A percentile compares a stretch with the other conserved stretches of the same genome.
These are phyloP conservation scores for Cirrhinus molitorella DNA, from an alignment of 2,797 vertebrate genomes.

Conservation along the genomic window DNA sequence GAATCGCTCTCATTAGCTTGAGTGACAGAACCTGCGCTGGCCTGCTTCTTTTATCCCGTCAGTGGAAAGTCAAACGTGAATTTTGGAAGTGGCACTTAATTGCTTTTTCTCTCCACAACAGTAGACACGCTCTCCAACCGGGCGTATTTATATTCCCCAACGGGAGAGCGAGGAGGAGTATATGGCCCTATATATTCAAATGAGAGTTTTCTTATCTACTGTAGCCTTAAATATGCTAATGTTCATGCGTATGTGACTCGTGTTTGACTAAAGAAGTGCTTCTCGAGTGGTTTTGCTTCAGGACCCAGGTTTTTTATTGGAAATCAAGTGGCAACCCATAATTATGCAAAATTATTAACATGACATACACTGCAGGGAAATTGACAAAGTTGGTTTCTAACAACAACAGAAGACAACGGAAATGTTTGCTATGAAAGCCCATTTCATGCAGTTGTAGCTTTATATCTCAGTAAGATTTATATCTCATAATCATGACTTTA, in stretches of 20 bases:
- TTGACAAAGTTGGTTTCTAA: not conserved
- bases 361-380: not conserved
- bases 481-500: too few species aligned
- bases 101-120: conserved; percentile 85
- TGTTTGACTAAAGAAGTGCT: conserved; percentile 1
- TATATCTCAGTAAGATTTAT: not conserved
- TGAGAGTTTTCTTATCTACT: conserved; percentile 17
- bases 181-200: not conserved
- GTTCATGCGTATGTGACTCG: not conserved
- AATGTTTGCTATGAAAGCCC: not conserved
- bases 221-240: conserved; percentile 4
- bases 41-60: conserved; percentile 64
- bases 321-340: not conserved
- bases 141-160: conserved; percentile 55
- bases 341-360: not conserved
- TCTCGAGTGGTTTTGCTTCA: not conserved
- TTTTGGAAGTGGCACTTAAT: conserved; percentile 82
- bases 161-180: conserved; percentile 6
- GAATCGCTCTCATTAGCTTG: conserved; percentile 76
- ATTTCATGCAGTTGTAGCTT: not conserved
- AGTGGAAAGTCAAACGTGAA: conserved; percentile 69
- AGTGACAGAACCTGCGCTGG: conserved; percentile 76
- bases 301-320: too few species aligned
- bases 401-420: not conserved
- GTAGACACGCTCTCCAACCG: conserved; percentile 71